Percentiles rank a stretch among this genome's conserved stretches.
These are phyloP conservation scores for Lycaena phlaeas DNA, from an alignment of 2,888 invertebrate species.

Conservation along the genomic window DNA sequence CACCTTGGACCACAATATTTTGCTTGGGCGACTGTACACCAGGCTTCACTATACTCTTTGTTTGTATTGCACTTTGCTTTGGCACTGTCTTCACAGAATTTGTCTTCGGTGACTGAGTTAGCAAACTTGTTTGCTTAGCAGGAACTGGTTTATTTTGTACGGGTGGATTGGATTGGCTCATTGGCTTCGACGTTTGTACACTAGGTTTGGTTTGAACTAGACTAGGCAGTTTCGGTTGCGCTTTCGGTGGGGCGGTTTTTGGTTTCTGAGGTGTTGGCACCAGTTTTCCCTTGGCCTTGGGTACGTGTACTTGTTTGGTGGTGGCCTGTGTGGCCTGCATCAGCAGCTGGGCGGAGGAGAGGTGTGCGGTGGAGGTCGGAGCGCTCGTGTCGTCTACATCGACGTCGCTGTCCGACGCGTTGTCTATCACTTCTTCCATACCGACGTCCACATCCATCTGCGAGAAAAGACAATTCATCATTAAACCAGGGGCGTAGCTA, in stretches of 20 bases:
- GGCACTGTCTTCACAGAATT: slow-evolving; percentile 5
- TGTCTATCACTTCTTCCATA: slow-evolving; percentile 41
- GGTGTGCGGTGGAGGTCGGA: slow-evolving; percentile 29
- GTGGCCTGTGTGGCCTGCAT: slow-evolving; percentile 46
- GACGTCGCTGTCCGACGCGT: slow-evolving; percentile 58
- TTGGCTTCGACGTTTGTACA: slow-evolving; percentile 12
- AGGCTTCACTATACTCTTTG: slow-evolving; percentile 21
- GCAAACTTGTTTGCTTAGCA: slow-evolving; percentile 14
- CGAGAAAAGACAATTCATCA: background rate
- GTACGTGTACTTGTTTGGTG: slow-evolving; percentile 22
- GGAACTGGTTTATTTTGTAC: slow-evolving; percentile 13
- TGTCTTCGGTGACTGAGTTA: slow-evolving; percentile 11
- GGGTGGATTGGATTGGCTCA: slow-evolving; percentile 15
- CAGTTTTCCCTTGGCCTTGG: slow-evolving; percentile 34
- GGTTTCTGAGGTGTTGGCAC: slow-evolving; percentile 29
- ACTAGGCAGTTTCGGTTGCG: slow-evolving; percentile 22
- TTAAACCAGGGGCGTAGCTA: no score
- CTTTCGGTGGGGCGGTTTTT: slow-evolving; percentile 23
- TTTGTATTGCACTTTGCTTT: slow-evolving; percentile 19
- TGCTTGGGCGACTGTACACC: slow-evolving; percentile 33
- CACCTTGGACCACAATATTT: slow-evolving; percentile 16
- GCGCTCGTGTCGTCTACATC: slow-evolving; percentile 51
- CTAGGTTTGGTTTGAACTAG: slow-evolving; percentile 20
- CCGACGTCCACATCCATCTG: slow-evolving; percentile 40
- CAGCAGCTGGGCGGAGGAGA: slow-evolving; percentile 54